Evolutionary conservation across 2,888 invertebrate species (phyloP).

Genomic region (Parthenolecanium corni): DNA sequence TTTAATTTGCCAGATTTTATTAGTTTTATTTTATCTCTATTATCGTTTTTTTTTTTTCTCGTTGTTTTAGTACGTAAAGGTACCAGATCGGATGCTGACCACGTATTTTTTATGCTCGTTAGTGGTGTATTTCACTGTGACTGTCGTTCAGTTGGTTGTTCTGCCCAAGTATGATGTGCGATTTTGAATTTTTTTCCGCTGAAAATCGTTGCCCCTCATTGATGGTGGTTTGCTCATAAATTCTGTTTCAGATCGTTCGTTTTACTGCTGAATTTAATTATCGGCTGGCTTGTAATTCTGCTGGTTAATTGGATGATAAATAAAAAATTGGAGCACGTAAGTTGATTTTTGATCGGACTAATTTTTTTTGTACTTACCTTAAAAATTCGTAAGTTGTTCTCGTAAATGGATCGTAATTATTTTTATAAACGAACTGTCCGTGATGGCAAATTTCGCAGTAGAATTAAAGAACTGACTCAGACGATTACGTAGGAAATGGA

Average conservation of each 20-base stretch:
- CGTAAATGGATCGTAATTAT: too few relatives aligned
- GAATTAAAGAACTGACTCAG: too few relatives aligned
- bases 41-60: too few relatives aligned
- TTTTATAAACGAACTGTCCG: too few relatives aligned
- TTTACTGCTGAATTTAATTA: slow-evolving; percentile 38
- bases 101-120: slow-evolving; percentile 75
- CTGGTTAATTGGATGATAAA: slow-evolving; percentile 18
- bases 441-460: too few relatives aligned
- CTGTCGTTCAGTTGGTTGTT: slow-evolving; percentile 52
- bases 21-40: too few relatives aligned
- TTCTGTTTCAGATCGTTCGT: slow-evolving; percentile 37
- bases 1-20: too few relatives aligned
- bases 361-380: too few relatives aligned
- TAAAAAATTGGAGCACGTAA: slow-evolving; percentile 9
- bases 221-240: too few relatives aligned
- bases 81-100: slow-evolving; percentile 74
- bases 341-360: slow-evolving; percentile 27
- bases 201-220: slow-evolving; percentile 6
- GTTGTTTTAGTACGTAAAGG: slow-evolving; percentile 59
- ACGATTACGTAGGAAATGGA: too few relatives aligned
- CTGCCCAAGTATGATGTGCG: slow-evolving; percentile 37
- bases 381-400: too few relatives aligned
- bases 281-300: slow-evolving; percentile 35
- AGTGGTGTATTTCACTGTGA: slow-evolving; percentile 56
- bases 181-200: slow-evolving; percentile 17